Conservation (phyloP, 2,797 vertebrate species). For the Trachurus trachurus region DNA sequence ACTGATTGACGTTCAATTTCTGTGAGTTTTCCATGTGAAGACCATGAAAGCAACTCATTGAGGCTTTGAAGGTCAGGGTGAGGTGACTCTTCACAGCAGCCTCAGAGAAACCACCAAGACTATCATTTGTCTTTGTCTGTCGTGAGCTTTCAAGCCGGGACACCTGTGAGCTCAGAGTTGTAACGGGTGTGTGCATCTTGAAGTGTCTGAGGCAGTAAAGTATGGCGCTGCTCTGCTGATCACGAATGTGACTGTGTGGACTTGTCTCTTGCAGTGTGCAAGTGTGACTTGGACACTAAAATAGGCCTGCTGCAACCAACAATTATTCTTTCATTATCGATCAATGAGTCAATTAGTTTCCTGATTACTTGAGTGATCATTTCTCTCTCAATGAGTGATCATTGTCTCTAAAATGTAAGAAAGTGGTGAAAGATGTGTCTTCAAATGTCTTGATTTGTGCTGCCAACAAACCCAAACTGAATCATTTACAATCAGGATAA, state of each 20-base stretch:
- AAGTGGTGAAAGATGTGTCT: neutral
- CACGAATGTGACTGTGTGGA: neutral
- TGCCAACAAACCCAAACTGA: neutral
- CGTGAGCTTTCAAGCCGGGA: slow-evolving; percentile 47
- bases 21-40: slow-evolving; percentile 31
- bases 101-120: slow-evolving; percentile 28
- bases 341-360: neutral
- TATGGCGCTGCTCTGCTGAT: neutral
- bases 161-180: slow-evolving; percentile 54
- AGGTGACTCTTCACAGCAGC: slow-evolving; percentile 57
- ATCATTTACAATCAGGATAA: neutral
- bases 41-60: slow-evolving; percentile 57
- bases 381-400: too few species aligned
- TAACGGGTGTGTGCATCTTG: slow-evolving; percentile 20
- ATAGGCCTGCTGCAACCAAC: too few species aligned
- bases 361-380: neutral
- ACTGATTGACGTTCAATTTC: neutral
- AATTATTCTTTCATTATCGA: neutral
- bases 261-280: neutral
- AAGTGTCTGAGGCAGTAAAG: slow-evolving; percentile 25
- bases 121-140: slow-evolving; percentile 63
- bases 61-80: slow-evolving; percentile 44
- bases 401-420: neutral
- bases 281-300: neutral
- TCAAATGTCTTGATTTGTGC: neutral